Conservation (phyloP, 2,797 vertebrate genomes). For the Aldrovandia affinis region DNA sequence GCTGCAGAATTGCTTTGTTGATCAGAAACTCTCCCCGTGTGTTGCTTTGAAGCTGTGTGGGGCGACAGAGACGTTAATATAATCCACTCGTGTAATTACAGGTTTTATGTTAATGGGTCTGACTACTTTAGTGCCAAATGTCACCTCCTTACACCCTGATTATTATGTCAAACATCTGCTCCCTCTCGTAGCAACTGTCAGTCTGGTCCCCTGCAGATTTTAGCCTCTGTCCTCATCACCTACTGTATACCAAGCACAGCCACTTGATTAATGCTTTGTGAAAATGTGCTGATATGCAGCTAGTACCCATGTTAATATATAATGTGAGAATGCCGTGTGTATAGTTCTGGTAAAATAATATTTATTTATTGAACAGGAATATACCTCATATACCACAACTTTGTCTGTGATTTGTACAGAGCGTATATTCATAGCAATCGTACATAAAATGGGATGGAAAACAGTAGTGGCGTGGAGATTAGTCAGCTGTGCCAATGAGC, state of each 20-base stretch:
- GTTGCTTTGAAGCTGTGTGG: not conserved
- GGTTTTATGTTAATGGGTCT: slow-evolving; percentile 9
- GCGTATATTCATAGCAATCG: slow-evolving; percentile 79
- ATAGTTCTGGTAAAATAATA: slow-evolving; percentile 77
- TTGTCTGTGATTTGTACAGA: slow-evolving; percentile 77
- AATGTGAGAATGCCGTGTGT: slow-evolving; percentile 59
- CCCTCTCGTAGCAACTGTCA: not conserved
- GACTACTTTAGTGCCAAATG: not conserved
- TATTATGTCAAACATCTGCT: not conserved
- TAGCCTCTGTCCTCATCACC: not conserved
- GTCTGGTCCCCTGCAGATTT: not conserved
- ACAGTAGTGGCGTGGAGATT: slow-evolving; percentile 73
- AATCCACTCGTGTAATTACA: not conserved
- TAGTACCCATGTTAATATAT: not conserved
- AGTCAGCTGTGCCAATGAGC: slow-evolving; percentile 71
- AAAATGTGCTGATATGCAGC: not conserved
- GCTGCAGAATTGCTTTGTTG: not conserved
- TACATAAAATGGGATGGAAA: slow-evolving; percentile 78
- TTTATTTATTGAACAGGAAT: slow-evolving; percentile 77
- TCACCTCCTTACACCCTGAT: not conserved
- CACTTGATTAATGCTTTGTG: no score
- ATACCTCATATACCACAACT: slow-evolving; percentile 77
- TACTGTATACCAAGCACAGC: not conserved
- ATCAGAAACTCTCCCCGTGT: not conserved
- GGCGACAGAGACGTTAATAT: not conserved